Evolutionary conservation across 2,888 invertebrate genomes (phyloP).

Genomic region (Drosophila dives): DNA sequence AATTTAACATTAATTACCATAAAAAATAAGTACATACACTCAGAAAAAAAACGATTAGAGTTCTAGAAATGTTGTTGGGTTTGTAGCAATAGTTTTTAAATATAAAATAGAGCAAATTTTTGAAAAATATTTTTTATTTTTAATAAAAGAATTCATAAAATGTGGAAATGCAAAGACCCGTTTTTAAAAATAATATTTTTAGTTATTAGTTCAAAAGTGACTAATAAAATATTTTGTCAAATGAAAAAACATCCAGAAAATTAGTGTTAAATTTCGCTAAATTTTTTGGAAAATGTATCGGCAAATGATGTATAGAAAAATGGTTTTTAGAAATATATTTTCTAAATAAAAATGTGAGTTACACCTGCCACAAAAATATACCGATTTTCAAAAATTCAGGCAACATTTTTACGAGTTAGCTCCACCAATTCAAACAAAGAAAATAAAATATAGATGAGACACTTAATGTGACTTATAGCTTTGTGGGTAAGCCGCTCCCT

Average conservation of each 20-base stretch:
- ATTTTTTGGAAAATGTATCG: background rate
- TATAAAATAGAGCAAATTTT: background rate
- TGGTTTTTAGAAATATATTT: background rate
- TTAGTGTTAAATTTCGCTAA: background rate
- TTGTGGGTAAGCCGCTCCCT: background rate
- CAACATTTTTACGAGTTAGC: background rate
- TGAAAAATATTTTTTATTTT: background rate
- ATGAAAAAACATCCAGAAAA: background rate
- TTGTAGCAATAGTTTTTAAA: background rate
- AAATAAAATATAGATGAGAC: background rate
- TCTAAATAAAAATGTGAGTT: background rate
- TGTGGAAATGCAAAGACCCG: background rate
- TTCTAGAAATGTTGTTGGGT: too few relatives aligned
- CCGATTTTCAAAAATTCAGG: background rate
- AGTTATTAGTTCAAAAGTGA: background rate
- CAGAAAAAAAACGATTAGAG: background rate
- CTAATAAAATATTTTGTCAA: background rate
- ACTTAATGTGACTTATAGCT: slow-evolving; percentile 1
- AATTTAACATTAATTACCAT: background rate
- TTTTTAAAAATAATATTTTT: background rate
- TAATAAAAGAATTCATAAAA: background rate
- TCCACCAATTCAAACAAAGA: background rate
- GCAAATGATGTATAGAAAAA: too few relatives aligned
- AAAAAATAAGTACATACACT: background rate
- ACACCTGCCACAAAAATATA: background rate